A percentile compares a stretch with the other conserved stretches of the same genome.
Evolutionary conservation across 2,113 vertebrate genomes (phyloP).

Genomic region (Mastomys natalensis): DNA sequence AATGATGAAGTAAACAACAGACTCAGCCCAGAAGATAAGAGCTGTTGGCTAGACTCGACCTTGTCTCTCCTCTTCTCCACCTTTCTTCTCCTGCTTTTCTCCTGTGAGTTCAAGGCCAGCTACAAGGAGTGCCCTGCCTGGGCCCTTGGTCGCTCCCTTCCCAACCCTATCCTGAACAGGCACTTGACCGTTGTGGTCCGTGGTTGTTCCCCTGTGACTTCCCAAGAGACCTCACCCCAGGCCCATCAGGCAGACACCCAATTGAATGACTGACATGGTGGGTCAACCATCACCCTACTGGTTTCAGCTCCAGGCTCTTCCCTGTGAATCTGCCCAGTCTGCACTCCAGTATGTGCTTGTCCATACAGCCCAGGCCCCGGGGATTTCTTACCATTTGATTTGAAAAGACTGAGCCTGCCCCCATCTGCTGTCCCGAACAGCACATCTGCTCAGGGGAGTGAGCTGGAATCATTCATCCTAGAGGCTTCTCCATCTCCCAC

Average conservation of each 20-base stretch:
- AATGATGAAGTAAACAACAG: background rate
- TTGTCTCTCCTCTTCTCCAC: background rate
- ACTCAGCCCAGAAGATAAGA: background rate
- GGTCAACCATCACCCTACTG: background rate
- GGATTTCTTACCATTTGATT: background rate
- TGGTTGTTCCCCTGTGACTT: background rate
- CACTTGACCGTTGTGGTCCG: background rate
- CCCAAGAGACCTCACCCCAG: background rate
- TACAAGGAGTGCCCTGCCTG: background rate
- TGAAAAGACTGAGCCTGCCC: background rate
- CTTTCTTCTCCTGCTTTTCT: background rate
- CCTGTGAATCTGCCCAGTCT: background rate
- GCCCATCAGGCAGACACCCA: rapidly evolving
- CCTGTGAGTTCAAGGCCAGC: background rate
- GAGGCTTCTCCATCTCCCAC: background rate
- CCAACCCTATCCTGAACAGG: background rate
- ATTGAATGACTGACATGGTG: no score
- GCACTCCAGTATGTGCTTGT: rapidly evolving
- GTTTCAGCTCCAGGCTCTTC: background rate
- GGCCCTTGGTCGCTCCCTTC: background rate
- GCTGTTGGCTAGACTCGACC: background rate
- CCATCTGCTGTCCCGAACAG: background rate
- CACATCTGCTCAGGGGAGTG: background rate
- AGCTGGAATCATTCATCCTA: background rate
- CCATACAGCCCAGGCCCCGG: background rate